A percentile compares a stretch with the other conserved stretches of the same genome.
Conservation (phyloP, 2,113 vertebrate species). For the Cavia aperea region DNA sequence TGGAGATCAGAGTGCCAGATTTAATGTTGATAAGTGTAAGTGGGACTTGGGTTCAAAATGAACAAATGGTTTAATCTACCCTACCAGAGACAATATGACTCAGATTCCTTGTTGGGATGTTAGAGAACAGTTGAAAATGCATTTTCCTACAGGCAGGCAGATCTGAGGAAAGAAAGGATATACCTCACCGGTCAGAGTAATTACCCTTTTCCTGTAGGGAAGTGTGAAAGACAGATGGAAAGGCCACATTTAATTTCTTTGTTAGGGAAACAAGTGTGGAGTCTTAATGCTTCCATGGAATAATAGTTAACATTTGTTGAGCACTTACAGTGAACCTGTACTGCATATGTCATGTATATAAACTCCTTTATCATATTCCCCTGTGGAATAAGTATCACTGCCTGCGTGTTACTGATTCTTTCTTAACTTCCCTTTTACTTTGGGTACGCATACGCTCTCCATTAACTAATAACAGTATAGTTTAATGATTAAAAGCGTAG, state of each 20-base stretch:
- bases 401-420: constrained; percentile 13
- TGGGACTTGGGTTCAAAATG: not conserved
- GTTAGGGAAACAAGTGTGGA: not conserved
- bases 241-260: constrained; percentile 10
- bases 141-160: not conserved
- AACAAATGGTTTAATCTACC: not conserved
- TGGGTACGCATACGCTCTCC: not conserved
- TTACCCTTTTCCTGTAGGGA: not conserved
- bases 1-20: not conserved
- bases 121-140: not conserved
- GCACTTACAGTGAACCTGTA: not conserved
- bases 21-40: constrained; percentile 31
- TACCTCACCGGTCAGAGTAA: not conserved
- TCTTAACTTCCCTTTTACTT: not conserved
- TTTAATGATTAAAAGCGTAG: constrained; percentile 11
- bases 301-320: not conserved
- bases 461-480: not conserved
- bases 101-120: not conserved
- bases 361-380: not conserved
- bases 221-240: not conserved
- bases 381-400: not conserved
- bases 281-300: not conserved
- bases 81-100: not conserved
- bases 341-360: not conserved
- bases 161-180: not conserved